Conservation (phyloP, 2,797 vertebrate species). For the Mormyrops attenuatus region DNA sequence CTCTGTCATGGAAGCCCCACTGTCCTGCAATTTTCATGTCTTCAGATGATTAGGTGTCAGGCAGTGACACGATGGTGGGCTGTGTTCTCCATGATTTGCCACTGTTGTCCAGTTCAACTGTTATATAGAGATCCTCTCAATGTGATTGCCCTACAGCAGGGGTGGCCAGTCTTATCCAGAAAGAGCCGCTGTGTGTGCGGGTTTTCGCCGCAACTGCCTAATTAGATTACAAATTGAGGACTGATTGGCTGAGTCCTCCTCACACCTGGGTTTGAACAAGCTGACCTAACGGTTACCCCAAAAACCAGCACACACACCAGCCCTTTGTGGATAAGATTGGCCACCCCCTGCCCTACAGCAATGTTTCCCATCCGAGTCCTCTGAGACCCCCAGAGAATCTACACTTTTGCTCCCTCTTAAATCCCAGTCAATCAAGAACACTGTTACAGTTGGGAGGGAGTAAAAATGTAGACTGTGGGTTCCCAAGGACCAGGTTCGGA, state of each 20-base stretch:
- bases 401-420: not conserved
- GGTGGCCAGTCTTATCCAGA: too few relatives aligned
- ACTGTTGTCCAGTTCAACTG: not conserved
- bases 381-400: not conserved
- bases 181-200: too few relatives aligned
- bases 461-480: not conserved
- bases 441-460: not conserved
- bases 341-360: not conserved
- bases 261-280: too few relatives aligned
- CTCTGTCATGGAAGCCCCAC: not conserved
- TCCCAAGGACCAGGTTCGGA: not conserved
- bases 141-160: not conserved
- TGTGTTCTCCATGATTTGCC: not conserved
- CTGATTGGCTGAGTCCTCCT: too few relatives aligned
- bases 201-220: too few relatives aligned
- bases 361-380: not conserved
- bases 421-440: not conserved
- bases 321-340: too few relatives aligned
- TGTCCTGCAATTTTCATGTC: not conserved
- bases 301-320: too few relatives aligned
- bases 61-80: not conserved
- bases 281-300: too few relatives aligned
- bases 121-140: not conserved
- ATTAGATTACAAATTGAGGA: too few relatives aligned
- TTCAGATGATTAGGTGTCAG: not conserved